Base-by-base conservation (phyloP, 2,113 vertebrate species). In the Cyprinodon tularosa region DNA sequence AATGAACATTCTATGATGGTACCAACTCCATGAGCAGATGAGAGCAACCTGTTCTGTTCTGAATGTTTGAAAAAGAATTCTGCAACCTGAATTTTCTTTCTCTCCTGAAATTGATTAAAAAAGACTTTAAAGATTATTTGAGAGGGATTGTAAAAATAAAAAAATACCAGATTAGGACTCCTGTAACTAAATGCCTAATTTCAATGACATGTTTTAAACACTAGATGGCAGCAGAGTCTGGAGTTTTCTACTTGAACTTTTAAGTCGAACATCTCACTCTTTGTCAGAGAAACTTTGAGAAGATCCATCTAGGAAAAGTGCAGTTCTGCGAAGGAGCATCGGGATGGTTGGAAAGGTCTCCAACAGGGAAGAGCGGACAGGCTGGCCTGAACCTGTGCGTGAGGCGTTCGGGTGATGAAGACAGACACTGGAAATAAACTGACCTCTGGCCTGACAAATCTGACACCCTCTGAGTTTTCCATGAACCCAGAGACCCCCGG, bases 341-440 rank as follows among this genome's bases (percentile, higher is more conserved):
- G 60, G 38, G 14, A 37, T 12, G 14, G 4, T 45, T 40, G 14
- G 37, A 78, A 63, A 22, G 42, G 29, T 57, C 68, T 71, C 62
- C 65, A 37, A 40, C 61, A 63, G 47, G 7, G n/a, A 62, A 36
- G 37, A n/a, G 71, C 13, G 7, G 63, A 29, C 60, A 2, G 69
- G 59, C 59, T 40, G 8, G 64, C 37, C 57, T 3, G 67, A 45
- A 68, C 29, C 60, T 11, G 78, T 72, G 74, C 8, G 72, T 45
- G 74, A 76, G 80, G 72, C 45, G 2, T 62, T 66, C 66, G 76
- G 53, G 15, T 63, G 81, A 89, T 82, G 86, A 89, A 85, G 84
- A 90, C 71, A 74, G 72, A 69, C 4, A 64, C 89, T 91, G 72
- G 59, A 92, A 92, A 92, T 92, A 91, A 91, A 89, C 74, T 80